Evolutionary conservation across 2,888 invertebrate species (phyloP), one percentile per base, ranked within the genome.

Genomic region (Trissolcus brochymenae): DNA sequence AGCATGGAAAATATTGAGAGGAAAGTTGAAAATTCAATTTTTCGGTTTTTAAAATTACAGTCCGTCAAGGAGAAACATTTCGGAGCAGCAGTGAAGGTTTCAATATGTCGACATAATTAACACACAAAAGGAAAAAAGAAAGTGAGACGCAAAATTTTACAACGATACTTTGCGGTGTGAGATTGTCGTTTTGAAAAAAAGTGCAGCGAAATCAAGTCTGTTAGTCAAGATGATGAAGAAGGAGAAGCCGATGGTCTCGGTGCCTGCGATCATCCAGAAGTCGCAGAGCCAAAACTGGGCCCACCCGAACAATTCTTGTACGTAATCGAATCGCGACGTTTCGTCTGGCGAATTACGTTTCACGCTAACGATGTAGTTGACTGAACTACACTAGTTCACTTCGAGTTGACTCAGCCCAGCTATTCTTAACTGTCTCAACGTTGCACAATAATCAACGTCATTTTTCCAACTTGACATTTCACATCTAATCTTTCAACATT

Each of bases 171-270:
- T 35, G 35, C 35, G 2, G 35, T 1, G 35, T 35, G 35, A 11
- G 4, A 35, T 9, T 35, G 9, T 35, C 1, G 11, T 35, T 35
- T 2, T 35, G 35, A 7, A 35, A 35, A n/a, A 35, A 35, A 35
- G 35, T 35, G 35, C 11, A 25, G 4, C 25, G 25, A 25, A 25
- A 9, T 35, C 4, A 35, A 35, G 11, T 11, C 7, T 35, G 3
- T 1, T 1, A 29, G 35, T 35, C 35, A 35, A 35, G 35, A 93
- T 94, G 94, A 93, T 95, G 92, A 95, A 95, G 92, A 95, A 95
- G 91, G 95, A 95, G 90, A 95, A 95, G 89, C 95, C 95, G 85
- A 95, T 95, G 91, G 94, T 95, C 94, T 94, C 94, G 88, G 95
- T 95, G 87, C 94, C 95, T 86, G 94, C 95, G 85, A 93, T 95